Evolutionary conservation across 2,797 vertebrate species (phyloP).

Genomic region (Melanotaenia maccullochi): DNA sequence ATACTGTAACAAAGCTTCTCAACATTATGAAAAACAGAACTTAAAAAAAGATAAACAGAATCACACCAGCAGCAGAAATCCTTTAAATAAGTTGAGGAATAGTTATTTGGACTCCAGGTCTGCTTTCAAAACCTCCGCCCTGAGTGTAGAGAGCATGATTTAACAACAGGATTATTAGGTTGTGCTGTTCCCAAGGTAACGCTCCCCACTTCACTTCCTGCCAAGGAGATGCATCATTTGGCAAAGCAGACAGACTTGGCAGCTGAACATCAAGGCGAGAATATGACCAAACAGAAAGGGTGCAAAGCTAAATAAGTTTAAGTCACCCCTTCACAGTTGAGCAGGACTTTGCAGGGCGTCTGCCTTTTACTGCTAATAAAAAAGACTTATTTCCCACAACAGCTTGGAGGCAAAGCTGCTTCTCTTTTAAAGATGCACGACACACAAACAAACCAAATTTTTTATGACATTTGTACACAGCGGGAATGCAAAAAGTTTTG

Average conservation of each 20-base stretch:
- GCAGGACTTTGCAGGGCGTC: slow-evolving; percentile 17
- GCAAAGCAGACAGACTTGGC: slow-evolving; percentile 8
- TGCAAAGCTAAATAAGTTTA: slow-evolving; percentile 10
- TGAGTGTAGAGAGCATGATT: slow-evolving; percentile 13
- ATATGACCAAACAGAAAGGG: slow-evolving; percentile 23
- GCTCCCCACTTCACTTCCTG: slow-evolving; percentile 1
- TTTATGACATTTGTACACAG: background rate
- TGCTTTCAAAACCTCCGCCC: slow-evolving; percentile 32
- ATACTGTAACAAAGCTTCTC: background rate
- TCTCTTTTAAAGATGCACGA: slow-evolving; percentile 10
- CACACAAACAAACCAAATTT: background rate
- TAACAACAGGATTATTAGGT: slow-evolving; percentile 39
- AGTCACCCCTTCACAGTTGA: slow-evolving; percentile 29
- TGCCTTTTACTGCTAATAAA: slow-evolving; percentile 14
- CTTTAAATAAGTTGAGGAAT: background rate
- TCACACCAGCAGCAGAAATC: background rate
- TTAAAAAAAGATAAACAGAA: background rate
- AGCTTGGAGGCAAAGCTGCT: slow-evolving; percentile 15
- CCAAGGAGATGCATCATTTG: slow-evolving; percentile 19
- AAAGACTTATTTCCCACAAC: background rate
- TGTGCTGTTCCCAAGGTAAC: slow-evolving; percentile 61
- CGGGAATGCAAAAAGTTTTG: background rate
- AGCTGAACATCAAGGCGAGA: background rate
- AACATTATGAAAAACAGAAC: background rate
- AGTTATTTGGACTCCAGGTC: background rate